phyloP scores from a whole-genome alignment of 2,888 invertebrate species.

The Pseudococcus viburni region DNA sequence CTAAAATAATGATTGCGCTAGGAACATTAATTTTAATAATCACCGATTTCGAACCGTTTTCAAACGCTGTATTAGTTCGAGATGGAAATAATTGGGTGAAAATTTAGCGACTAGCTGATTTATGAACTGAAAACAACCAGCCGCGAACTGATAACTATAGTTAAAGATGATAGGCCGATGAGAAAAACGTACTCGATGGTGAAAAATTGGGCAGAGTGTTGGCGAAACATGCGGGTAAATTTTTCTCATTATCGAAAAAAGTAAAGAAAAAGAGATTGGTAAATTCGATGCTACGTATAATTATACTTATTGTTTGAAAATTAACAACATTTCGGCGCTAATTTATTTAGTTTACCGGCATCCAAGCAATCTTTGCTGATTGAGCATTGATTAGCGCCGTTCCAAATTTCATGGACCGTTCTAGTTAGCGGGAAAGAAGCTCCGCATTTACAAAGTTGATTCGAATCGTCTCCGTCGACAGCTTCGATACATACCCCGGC shows the following conservation, averaged over 20 bases:
- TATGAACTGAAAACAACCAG: background rate
- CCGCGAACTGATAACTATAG: background rate
- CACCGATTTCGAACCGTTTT: constrained; percentile 39
- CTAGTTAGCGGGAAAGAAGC: background rate
- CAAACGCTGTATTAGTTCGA: constrained; percentile 32
- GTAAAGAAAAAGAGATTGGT: background rate
- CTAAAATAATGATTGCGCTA: constrained; percentile 38
- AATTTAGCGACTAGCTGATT: constrained; percentile 28
- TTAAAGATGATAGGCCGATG: background rate
- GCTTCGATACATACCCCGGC: constrained; percentile 23
- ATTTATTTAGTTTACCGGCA: constrained; percentile 35
- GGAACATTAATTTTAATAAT: constrained; percentile 55
- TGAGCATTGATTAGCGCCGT: constrained; percentile 32
- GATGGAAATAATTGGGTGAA: constrained; percentile 43
- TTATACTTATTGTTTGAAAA: constrained; percentile 38
- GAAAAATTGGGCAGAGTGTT: background rate
- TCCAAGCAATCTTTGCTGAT: constrained; percentile 21
- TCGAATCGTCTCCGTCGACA: constrained; percentile 20
- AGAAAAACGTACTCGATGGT: background rate
- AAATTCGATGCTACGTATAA: background rate
- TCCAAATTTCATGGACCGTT: constrained; percentile 7
- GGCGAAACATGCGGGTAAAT: background rate
- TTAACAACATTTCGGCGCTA: constrained; percentile 35
- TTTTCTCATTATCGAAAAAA: background rate
- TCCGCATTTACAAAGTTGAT: constrained; percentile 41